A percentile compares a stretch with the other conserved stretches of the same genome.
Conservation (phyloP, 1,140 invertebrate species). For the Drosophila elegans region DNA sequence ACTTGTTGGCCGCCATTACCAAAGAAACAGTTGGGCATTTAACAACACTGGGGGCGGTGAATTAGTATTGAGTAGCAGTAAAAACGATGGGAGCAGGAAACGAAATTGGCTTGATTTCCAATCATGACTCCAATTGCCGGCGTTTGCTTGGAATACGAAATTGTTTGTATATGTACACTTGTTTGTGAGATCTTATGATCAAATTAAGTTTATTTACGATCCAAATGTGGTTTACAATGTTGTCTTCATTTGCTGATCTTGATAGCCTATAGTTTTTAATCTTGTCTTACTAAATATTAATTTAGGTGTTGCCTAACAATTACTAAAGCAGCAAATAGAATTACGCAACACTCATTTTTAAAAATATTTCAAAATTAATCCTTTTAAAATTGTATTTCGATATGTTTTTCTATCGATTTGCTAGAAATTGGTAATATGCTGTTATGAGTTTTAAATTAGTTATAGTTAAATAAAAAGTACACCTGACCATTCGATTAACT, state of each 20-base stretch:
- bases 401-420: too few relatives aligned
- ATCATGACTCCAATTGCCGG: neutral
- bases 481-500: neutral
- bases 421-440: too few relatives aligned
- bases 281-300: too few relatives aligned
- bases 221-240: too few relatives aligned
- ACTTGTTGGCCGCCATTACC: slow-evolving; percentile 30
- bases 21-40: slow-evolving; percentile 11
- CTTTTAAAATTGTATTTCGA: too few relatives aligned
- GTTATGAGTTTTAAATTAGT: too few relatives aligned
- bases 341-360: too few relatives aligned
- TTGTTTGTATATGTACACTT: neutral
- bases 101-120: slow-evolving; percentile 2
- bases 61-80: neutral
- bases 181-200: neutral
- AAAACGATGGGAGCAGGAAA: neutral
- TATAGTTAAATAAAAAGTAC: neutral
- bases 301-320: too few relatives aligned
- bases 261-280: too few relatives aligned
- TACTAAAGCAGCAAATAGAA: too few relatives aligned
- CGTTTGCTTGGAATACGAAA: neutral
- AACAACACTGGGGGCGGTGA: slow-evolving; percentile 11
- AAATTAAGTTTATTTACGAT: neutral
- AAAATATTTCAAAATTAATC: too few relatives aligned
- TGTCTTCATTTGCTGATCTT: too few relatives aligned